Percentiles rank a stretch among this genome's conserved stretches.
phyloP scores from a whole-genome alignment of 2,797 vertebrate genomes.

The Myoxocephalus aenaeus region DNA sequence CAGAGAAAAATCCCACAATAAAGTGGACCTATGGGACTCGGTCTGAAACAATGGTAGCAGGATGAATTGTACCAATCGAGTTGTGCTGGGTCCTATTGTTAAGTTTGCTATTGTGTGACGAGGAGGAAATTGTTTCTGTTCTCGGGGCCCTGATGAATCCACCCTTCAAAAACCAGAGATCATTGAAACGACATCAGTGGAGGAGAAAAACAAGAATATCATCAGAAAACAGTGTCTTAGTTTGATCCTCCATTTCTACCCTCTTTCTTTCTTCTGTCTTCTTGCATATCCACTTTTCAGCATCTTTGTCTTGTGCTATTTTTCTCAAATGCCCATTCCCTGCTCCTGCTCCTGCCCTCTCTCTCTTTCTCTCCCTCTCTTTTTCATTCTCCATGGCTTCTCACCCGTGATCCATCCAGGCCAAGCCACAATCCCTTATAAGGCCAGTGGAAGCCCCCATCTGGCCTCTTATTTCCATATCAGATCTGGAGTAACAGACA shows the following conservation, averaged over 20 bases:
- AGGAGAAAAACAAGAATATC: conserved; percentile 49
- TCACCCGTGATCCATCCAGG: conserved; percentile 70
- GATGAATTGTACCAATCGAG: conserved; percentile 57
- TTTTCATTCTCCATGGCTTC: conserved; percentile 66
- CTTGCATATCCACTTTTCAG: conserved; percentile 12
- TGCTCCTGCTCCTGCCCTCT: conserved; percentile 6
- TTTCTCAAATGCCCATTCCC: conserved; percentile 23
- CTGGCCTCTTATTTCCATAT: conserved; percentile 81
- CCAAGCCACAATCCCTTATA: conserved; percentile 79
- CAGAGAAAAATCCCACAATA: conserved; percentile 53
- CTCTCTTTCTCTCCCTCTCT: conserved; percentile 19
- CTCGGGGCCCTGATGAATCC: conserved; percentile 63
- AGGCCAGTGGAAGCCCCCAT: conserved; percentile 76
- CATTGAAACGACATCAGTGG: conserved; percentile 42
- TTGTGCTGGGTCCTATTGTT: conserved; percentile 63
- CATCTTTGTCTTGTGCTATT: conserved; percentile 16
- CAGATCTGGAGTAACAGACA: conserved; percentile 76
- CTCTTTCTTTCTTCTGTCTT: conserved; percentile 8
- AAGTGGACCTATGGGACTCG: conserved; percentile 65
- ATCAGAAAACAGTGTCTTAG: conserved; percentile 26
- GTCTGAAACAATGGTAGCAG: conserved; percentile 67
- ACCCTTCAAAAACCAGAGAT: conserved; percentile 57
- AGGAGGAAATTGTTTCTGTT: conserved; percentile 73
- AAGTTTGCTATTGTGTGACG: conserved; percentile 58
- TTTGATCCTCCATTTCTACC: conserved; percentile 26